Evolutionary conservation across 2,797 vertebrate species (phyloP), one percentile per base, ranked within the genome.

Genomic region (Pangasius macronema): DNA sequence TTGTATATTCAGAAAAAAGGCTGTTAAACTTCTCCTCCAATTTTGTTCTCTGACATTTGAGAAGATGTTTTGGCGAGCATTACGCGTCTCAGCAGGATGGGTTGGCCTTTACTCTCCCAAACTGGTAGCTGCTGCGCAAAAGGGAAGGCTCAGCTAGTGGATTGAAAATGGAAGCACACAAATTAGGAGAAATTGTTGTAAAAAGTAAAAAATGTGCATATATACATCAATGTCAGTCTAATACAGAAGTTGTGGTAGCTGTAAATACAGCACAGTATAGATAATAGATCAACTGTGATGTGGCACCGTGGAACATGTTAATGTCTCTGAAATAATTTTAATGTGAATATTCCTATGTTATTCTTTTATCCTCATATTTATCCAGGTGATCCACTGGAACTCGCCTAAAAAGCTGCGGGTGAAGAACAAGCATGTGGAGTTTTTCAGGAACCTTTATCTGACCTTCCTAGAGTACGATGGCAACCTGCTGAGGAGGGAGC

Each of bases 401-500:
- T 99, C 98, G 5, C 98, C 98, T 0, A 99, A 99, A 94, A 99
- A 99, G 90, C 95, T 99, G 2, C 94, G 98, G 20, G 98, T 99
- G 84, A 99, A 99, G 94, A 99, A 99, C 95, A 99, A 99, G 91
- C 98, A 99, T 0, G 98, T 99, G 83, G 98, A 99, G 93, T 99
- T 99, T 85, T 99, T 99, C 92, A 95, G 98, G 59, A 99, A 99
- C 90, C 98, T 99, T 82, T 99, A 99, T 92, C 95, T 99, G 87
- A 99, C 98, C 30, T 99, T 99, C 86, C 94, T 99, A 93, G 98
- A 99, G 91, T 99, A 99, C 0, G 98, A 99, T 0, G 98, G 98
- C 10, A 99, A 99, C 93, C 96, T 99, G 82, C 93, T 99, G 89
- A 94, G 98, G 46, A 92, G 98, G 11, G 98, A 99, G 80, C 96